Base-by-base conservation (phyloP, 2,888 invertebrate species). In the Aphrophora alni region DNA sequence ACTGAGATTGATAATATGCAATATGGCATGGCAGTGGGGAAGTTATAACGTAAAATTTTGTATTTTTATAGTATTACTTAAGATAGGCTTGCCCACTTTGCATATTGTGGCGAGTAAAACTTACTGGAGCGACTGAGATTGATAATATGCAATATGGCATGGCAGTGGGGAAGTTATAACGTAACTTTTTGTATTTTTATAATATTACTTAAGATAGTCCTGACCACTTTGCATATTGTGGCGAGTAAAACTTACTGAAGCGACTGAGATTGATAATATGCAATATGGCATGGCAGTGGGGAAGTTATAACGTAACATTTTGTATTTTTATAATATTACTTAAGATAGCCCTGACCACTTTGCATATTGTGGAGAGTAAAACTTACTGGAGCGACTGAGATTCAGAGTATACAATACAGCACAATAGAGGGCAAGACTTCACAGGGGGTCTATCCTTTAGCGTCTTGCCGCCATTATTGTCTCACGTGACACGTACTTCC, bases 381-480 rank as follows among this genome's bases (percentile, higher is more conserved):
- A 59, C 59, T 59, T 59, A 59, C 59, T 59, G 59, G 59, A 21
- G 59, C 59, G 21, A 59, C 59, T 21, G 59, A 8, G 5, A 8
- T 5, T 33, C 33, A 8, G 33, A 33, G 33, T 33, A 33, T n/a
- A n/a, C n/a, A n/a, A n/a, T n/a, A n/a, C 21, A 59, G 21, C 7
- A n/a, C 21, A 59, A 44, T 44, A 14, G 59, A 59, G 59, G 59
- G 21, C 21, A 59, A 59, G 21, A 21, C 59, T 59, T 21, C 59
- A n/a, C 59, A 59, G 59, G 59, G 59, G 59, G 59, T 59, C 59
- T 59, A 59, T 59, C 59, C 59, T 59, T 59, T 59, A 59, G 21
- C 59, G 59, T 59, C 59, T 59, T 59, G 59, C 59, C 59, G 59
- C 59, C 59, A 59, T 59, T 59, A 59, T 59, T 59, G 59, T 59